Evolutionary conservation across 2,797 vertebrate genomes (phyloP), one percentile per base, ranked within the genome.

Genomic region (Sebastes trivittatus): DNA sequence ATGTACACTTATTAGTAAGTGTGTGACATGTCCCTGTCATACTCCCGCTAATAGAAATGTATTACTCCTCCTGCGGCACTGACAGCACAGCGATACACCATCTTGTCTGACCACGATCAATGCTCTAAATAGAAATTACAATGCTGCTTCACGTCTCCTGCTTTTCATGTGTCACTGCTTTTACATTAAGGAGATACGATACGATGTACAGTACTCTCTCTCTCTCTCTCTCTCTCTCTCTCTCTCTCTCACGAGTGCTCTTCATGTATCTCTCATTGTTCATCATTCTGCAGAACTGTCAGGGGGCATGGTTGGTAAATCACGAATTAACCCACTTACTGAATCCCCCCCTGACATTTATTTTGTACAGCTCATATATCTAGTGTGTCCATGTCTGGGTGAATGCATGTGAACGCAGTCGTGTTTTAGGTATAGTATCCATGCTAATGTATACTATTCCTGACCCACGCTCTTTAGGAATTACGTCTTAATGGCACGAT

Each of bases 91-190:
- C 22, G 2, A 68, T 52, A 38, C 75, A 66, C 49, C 65, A 36
- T 72, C 83, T 62, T 80, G 67, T 82, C 80, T 72, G 74, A 80
- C 65, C 56, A 13, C 55, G 64, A 88, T 90, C 88, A 77, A 82
- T 82, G 75, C 66, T 29, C 56, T 75, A 42, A 89, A 62, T 81
- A 79, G 59, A 88, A 83, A 90, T 87, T 65, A 82, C 68, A 58
- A 77, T 54, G 78, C 75, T 62, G 75, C 67, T 55, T 79, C 60
- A 27, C 32, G 52, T 89, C 68, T 75, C 7, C 46, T 66, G 63
- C 34, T 70, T 86, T 88, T 89, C 75, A 91, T 69, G 86, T 87
- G 78, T 86, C 83, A 64, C 72, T 75, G 74, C 77, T 74, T 81
- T 86, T 83, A 82, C 79, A 86, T 87, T 84, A 59, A 20, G n/a